These are phyloP conservation scores for Tragelaphus imberbis DNA, from an alignment of 2,113 vertebrate genomes.

Conservation along the genomic window DNA sequence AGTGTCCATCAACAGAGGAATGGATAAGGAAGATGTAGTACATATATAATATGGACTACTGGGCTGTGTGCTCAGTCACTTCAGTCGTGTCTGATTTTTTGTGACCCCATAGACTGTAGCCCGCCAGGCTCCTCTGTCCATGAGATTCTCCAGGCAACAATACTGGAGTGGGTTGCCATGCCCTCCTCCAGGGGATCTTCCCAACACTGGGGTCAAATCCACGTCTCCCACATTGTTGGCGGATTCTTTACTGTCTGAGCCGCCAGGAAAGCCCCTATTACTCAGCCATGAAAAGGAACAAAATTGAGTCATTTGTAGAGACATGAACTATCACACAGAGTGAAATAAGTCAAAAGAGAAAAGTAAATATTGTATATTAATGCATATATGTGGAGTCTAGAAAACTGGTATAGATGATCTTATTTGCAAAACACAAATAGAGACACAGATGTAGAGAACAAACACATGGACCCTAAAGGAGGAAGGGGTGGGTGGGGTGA, in stretches of 20 bases:
- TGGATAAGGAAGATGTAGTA: not conserved
- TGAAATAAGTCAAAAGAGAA: not conserved
- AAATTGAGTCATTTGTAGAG: not conserved
- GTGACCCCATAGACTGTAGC: fast-evolving
- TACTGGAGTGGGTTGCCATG: not conserved
- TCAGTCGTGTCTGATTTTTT: fast-evolving
- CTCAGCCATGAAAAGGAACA: not conserved
- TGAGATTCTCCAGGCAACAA: not conserved
- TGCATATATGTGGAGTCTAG: not conserved
- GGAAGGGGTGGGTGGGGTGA: not conserved
- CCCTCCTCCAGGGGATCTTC: not conserved
- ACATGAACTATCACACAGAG: not conserved
- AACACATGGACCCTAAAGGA: not conserved
- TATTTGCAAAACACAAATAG: not conserved
- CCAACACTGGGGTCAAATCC: fast-evolving
- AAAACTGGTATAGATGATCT: not conserved
- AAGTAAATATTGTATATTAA: not conserved
- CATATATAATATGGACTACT: fast-evolving
- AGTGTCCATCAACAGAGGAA: not conserved
- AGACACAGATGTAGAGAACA: not conserved
- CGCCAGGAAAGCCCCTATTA: not conserved
- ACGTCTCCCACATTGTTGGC: not conserved
- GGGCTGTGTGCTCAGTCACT: not conserved
- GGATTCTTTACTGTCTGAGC: not conserved
- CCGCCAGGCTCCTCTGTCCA: not conserved